These are phyloP conservation scores for Cyclophora albipunctata DNA, from an alignment of 2,888 invertebrate genomes.

Conservation along the genomic window DNA sequence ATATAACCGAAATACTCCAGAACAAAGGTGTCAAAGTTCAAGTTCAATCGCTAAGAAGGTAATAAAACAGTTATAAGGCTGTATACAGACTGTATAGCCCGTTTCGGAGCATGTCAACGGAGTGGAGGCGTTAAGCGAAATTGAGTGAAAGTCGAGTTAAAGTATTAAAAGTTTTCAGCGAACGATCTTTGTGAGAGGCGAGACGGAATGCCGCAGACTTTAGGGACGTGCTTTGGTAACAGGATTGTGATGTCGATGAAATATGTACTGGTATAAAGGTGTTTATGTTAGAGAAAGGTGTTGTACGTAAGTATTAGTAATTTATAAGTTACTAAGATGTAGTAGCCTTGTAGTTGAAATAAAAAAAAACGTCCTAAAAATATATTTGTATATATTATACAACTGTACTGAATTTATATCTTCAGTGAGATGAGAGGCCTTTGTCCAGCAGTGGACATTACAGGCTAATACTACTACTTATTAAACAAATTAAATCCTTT, in stretches of 20 bases:
- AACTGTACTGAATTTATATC: too few relatives aligned
- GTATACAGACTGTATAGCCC: conserved; percentile 30
- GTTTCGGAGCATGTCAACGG: conserved; percentile 61
- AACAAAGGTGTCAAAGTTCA: conserved; percentile 12
- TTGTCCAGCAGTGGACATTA: too few relatives aligned
- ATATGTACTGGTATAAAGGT: background rate
- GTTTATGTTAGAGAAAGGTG: too few relatives aligned
- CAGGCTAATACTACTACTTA: too few relatives aligned
- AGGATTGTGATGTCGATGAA: conserved; percentile 9
- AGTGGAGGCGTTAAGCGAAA: conserved; percentile 60
- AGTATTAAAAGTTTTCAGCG: conserved; percentile 74
- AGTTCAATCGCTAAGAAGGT: conserved; percentile 23
- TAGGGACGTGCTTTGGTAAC: conserved; percentile 13
- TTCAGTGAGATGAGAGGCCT: too few relatives aligned
- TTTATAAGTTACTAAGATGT: too few relatives aligned
- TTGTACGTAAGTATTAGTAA: too few relatives aligned
- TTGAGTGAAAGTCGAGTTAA: conserved; percentile 73
- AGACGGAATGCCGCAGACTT: conserved; percentile 34
- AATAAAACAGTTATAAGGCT: conserved; percentile 53
- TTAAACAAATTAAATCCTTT: too few relatives aligned
- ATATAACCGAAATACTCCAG: too few relatives aligned
- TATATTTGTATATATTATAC: too few relatives aligned
- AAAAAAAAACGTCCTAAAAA: too few relatives aligned
- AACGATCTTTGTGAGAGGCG: conserved; percentile 57
- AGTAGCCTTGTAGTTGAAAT: too few relatives aligned